Base-by-base conservation (phyloP, 2,113 vertebrate genomes). In the Arizona elegans region DNA sequence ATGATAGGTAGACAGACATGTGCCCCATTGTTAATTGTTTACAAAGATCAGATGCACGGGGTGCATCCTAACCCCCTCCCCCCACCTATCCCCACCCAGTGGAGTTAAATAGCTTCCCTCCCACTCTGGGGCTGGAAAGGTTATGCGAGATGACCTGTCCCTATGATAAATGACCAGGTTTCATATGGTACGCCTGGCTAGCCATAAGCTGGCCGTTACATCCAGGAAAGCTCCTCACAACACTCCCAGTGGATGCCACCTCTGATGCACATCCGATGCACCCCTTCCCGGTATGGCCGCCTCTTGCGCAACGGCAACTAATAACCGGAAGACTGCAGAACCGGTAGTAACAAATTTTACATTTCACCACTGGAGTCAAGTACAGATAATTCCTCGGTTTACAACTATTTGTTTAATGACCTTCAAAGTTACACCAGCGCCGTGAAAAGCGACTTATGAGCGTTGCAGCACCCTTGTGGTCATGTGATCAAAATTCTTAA, bases 171-270 rank as follows among this genome's bases (percentile, higher is more conserved):
- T 94, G 95, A 92, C 94, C 58, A 94, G 65, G 65, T 93, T 94
- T 96, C 92, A 95, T 91, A 86, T 92, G 55, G 38, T 81, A 58
- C 70, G 56, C 43, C 93, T 96, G 96, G 94, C 93, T 93, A 89
- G 92, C 94, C 91, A 89, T 95, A 95, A 95, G 93, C 91, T 96
- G 94, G 94, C 91, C 94, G 88, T 95, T 94, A 90, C 90, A 86
- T 54, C 86, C 59, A 85, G 47, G 1, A 88, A 92, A 92, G 75
- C 92, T 93, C 91, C 70, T 55, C 9, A 3, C 56, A 13, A 26
- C 15, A 10, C 29, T 81, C 92, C 86, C 94, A 88, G 59, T 88
- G 85, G 65, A 56, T 93, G 86, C 47, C 81, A 23, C 21, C 12
- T 65, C 62, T n/a, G 21, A 52, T 23, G 53, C 50, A 86, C 15